Conservation (phyloP, 2,797 vertebrate species). For the Microtus californicus region DNA sequence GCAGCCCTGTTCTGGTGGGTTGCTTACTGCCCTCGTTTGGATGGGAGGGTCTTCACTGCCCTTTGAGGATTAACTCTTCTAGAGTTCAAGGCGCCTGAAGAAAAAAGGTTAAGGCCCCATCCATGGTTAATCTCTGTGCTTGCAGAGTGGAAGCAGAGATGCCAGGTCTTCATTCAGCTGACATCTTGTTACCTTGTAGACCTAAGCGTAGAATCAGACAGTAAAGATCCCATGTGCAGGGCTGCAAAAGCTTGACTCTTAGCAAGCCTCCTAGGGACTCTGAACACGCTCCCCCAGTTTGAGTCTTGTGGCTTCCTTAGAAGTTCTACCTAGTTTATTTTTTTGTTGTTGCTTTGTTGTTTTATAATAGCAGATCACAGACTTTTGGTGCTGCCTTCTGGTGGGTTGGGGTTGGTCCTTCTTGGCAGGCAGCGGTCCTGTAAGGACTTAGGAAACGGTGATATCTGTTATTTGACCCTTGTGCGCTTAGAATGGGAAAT, state of each 20-base stretch:
- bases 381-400: background rate
- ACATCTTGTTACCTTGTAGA: background rate
- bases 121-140: background rate
- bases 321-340: background rate
- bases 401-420: background rate
- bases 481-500: conserved; percentile 32
- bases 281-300: background rate
- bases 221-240: background rate
- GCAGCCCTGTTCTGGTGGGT: background rate
- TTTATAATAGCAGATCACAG: background rate
- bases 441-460: background rate
- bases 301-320: background rate
- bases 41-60: background rate
- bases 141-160: background rate
- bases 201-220: background rate
- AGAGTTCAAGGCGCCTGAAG: background rate
- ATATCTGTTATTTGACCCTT: background rate
- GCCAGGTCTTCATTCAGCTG: too few species aligned
- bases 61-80: background rate
- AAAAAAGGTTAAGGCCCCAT: background rate
- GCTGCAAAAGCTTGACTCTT: background rate
- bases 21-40: background rate
- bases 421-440: background rate
- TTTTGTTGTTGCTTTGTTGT: too few species aligned
- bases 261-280: background rate